Conservation (phyloP, 2,113 vertebrate genomes). For the Oncorhynchus kisutch region DNA sequence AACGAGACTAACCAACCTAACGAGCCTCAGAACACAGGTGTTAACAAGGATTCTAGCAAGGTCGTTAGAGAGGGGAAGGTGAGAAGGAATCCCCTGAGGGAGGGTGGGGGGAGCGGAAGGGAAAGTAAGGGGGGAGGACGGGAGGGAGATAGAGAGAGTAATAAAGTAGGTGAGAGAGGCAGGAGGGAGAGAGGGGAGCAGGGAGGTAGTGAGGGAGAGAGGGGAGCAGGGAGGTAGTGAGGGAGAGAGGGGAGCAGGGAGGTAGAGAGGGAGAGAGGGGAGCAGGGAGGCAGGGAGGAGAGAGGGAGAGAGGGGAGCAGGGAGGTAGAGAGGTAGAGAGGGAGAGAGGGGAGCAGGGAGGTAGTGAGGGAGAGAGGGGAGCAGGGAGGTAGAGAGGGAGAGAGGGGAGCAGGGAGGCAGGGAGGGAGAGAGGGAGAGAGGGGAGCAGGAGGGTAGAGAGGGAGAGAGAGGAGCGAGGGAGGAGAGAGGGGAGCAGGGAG, state of each 20-base stretch:
- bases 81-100: too few species aligned
- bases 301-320: not conserved
- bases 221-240: not conserved
- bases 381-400: too few species aligned
- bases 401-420: too few species aligned
- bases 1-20: slow-evolving; percentile 17
- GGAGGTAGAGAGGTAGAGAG: not conserved
- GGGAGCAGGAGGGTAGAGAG: too few species aligned
- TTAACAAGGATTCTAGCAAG: not conserved
- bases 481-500: too few species aligned
- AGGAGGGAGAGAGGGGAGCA: not conserved
- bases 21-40: not conserved
- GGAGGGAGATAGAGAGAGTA: slow-evolving; percentile 1
- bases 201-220: not conserved
- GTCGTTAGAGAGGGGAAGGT: too few species aligned
- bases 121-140: too few species aligned
- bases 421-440: too few species aligned
- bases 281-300: not conserved
- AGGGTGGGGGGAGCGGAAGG: not conserved
- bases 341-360: not conserved
- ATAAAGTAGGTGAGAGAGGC: not conserved
- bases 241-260: not conserved
- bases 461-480: too few species aligned
- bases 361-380: not conserved
- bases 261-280: not conserved